Evolutionary conservation across 2,888 invertebrate genomes (phyloP).

Genomic region (Andrena minutula): DNA sequence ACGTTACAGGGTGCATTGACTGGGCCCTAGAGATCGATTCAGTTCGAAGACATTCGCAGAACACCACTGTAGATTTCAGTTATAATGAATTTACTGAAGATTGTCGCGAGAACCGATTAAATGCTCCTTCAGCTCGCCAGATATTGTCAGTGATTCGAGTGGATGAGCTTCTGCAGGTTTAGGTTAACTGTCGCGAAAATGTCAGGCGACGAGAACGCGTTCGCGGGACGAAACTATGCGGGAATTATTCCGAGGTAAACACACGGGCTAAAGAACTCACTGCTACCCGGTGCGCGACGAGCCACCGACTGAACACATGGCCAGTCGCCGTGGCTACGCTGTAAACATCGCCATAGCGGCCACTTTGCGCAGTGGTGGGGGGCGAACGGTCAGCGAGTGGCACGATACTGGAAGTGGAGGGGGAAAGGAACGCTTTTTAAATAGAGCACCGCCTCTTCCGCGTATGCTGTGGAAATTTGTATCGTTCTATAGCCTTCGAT

Average conservation of each 20-base stretch:
- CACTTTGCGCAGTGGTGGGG: conserved; percentile 50
- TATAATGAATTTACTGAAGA: too few species aligned
- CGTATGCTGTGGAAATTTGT: background rate
- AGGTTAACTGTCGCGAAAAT: conserved; percentile 17
- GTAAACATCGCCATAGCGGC: conserved; percentile 79
- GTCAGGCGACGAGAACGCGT: conserved; percentile 13
- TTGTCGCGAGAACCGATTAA: background rate
- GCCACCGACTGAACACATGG: conserved; percentile 83
- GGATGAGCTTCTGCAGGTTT: background rate
- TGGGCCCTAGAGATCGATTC: background rate
- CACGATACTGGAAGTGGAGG: conserved; percentile 17
- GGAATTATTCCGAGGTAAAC: background rate
- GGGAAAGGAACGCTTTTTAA: conserved; percentile 34
- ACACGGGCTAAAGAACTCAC: background rate
- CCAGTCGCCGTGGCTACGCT: conserved; percentile 78
- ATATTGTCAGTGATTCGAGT: background rate
- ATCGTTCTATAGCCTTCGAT: background rate
- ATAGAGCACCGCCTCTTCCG: conserved; percentile 23
- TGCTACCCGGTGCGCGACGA: conserved; percentile 65
- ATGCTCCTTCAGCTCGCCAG: background rate
- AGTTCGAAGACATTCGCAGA: background rate
- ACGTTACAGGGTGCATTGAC: background rate
- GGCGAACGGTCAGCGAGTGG: conserved; percentile 39
- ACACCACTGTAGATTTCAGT: too few species aligned
- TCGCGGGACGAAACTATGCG: background rate